Evolutionary conservation across 2,113 vertebrate species (phyloP).

Genomic region (Macrotis lagotis): DNA sequence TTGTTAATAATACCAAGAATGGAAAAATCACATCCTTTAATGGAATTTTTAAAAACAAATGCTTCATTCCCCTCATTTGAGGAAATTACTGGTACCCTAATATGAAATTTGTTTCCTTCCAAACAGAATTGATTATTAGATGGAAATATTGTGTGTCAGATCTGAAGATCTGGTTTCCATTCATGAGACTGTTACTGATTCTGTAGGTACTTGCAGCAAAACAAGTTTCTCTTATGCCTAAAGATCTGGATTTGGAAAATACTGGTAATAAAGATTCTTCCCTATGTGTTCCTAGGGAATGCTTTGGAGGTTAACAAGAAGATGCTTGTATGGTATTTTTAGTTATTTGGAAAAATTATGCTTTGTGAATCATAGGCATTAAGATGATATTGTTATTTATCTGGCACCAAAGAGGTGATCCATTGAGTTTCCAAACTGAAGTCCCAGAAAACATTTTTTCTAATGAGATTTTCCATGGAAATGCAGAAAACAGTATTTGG

Average conservation of each 20-base stretch:
- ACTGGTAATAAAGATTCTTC: not conserved
- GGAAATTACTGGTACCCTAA: slow-evolving; percentile 1
- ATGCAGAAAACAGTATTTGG: slow-evolving; percentile 60
- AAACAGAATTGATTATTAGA: not conserved
- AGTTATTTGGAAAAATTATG: slow-evolving; percentile 53
- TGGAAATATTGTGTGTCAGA: not conserved
- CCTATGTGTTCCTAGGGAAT: slow-evolving; percentile 13
- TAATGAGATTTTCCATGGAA: slow-evolving; percentile 67
- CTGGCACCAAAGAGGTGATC: slow-evolving; percentile 60
- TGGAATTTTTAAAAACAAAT: not conserved
- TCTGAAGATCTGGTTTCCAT: not conserved
- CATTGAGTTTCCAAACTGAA: slow-evolving; percentile 67
- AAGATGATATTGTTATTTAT: slow-evolving; percentile 66
- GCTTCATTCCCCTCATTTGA: not conserved
- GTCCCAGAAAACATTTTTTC: slow-evolving; percentile 68
- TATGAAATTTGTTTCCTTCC: slow-evolving; percentile 12
- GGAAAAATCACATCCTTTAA: not conserved
- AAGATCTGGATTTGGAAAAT: not conserved
- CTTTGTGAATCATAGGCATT: slow-evolving; percentile 56
- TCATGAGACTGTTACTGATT: not conserved
- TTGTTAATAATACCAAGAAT: not conserved
- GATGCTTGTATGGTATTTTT: slow-evolving; percentile 40
- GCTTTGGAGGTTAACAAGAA: slow-evolving; percentile 27
- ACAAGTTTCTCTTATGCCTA: not conserved
- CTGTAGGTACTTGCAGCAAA: not conserved